Conservation (phyloP, 2,797 vertebrate species). For the Zalophus californianus region DNA sequence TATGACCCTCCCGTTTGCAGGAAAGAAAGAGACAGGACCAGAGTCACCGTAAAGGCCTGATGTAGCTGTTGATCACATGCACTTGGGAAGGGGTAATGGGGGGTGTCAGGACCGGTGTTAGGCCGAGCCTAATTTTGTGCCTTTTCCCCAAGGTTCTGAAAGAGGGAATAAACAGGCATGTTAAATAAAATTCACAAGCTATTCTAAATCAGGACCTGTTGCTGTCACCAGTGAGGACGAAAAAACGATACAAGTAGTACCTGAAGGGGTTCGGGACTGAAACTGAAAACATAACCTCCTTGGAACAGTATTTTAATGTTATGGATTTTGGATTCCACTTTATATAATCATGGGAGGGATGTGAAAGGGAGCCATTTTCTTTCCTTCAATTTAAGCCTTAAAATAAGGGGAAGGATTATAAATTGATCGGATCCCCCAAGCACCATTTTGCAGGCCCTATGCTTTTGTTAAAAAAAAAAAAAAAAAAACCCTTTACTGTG, state of each 20-base stretch:
- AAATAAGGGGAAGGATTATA: background rate
- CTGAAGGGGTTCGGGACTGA: conserved; percentile 11
- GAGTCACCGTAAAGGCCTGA: background rate
- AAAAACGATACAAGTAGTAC: conserved; percentile 37
- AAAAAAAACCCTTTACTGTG: background rate
- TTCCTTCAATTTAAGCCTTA: conserved; percentile 36
- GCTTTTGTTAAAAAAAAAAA: background rate
- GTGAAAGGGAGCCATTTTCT: conserved; percentile 18
- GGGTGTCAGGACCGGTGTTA: background rate
- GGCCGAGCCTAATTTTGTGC: conserved; percentile 45
- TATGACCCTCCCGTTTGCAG: conserved; percentile 31
- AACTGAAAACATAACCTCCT: conserved; percentile 28
- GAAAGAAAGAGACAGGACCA: background rate
- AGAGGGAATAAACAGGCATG: background rate
- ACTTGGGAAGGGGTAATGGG: background rate
- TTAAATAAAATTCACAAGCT: conserved; percentile 46
- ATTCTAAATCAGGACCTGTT: conserved; percentile 43
- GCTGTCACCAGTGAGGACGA: background rate
- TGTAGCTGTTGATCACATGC: background rate
- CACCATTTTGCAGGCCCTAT: background rate
- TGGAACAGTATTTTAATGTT: conserved; percentile 31
- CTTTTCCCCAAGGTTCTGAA: conserved; percentile 27
- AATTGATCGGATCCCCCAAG: background rate
- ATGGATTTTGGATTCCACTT: conserved; percentile 39
- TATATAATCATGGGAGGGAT: background rate